A percentile compares a stretch with the other conserved stretches of the same genome.
Evolutionary conservation across 2,888 invertebrate genomes (phyloP).

Genomic region (Petrolisthes cinctipes): DNA sequence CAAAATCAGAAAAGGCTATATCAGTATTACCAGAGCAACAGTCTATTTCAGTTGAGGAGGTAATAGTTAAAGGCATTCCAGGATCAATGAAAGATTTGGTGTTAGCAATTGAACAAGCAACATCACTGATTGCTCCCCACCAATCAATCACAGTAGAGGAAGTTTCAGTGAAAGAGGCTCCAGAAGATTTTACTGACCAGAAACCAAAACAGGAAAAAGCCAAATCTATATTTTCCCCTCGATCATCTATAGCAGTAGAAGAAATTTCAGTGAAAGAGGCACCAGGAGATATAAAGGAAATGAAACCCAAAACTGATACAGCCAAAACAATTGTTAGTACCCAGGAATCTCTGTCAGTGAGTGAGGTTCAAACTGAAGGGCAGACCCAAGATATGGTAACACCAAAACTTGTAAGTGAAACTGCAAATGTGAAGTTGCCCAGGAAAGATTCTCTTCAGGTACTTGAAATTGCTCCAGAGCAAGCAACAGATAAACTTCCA

Average conservation of each 20-base stretch:
- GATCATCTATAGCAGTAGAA: constrained; percentile 37
- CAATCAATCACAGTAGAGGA: constrained; percentile 47
- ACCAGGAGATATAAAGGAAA: constrained; percentile 34
- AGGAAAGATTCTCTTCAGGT: constrained; percentile 52
- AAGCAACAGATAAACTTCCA: constrained; percentile 48
- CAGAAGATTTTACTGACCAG: constrained; percentile 25
- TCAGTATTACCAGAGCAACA: constrained; percentile 44
- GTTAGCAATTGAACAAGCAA: constrained; percentile 46
- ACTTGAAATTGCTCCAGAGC: constrained; percentile 45
- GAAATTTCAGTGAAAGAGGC: constrained; percentile 40
- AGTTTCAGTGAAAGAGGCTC: constrained; percentile 39
- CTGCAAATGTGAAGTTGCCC: constrained; percentile 36
- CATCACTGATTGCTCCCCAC: constrained; percentile 40
- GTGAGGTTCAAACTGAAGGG: constrained; percentile 53
- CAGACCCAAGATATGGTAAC: constrained; percentile 46
- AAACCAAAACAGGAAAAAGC: constrained; percentile 46
- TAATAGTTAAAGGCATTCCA: constrained; percentile 68
- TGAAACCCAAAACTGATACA: constrained; percentile 42
- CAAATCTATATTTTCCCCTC: constrained; percentile 22
- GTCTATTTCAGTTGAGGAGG: constrained; percentile 68
- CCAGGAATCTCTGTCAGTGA: constrained; percentile 50
- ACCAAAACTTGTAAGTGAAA: constrained; percentile 38
- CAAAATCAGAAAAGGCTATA: constrained; percentile 35
- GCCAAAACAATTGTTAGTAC: constrained; percentile 37
- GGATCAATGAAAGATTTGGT: constrained; percentile 67